Evolutionary conservation across 2,888 invertebrate species (phyloP).

Genomic region (Sinodicranocentrus sp.): DNA sequence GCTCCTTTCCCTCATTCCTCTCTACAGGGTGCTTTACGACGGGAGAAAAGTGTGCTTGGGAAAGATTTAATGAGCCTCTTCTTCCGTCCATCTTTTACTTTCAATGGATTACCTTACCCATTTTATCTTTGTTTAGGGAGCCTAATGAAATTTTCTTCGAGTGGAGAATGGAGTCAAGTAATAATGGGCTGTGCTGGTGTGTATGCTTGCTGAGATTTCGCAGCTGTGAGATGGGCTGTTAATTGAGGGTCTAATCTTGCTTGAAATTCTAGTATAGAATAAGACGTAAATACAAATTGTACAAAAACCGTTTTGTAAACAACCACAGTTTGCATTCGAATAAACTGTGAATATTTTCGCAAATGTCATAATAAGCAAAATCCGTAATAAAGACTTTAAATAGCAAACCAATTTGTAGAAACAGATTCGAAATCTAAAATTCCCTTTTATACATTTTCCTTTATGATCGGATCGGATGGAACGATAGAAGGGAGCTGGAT

Average conservation of each 20-base stretch:
- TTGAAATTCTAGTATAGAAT: too few species aligned
- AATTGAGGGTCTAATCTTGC: neutral
- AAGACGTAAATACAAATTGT: too few species aligned
- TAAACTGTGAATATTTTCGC: too few species aligned
- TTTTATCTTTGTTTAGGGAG: slow-evolving; percentile 25
- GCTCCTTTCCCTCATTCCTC: slow-evolving; percentile 23
- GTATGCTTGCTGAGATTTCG: slow-evolving; percentile 4
- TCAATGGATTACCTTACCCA: slow-evolving; percentile 21
- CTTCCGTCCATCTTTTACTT: slow-evolving; percentile 41
- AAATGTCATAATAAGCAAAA: too few species aligned
- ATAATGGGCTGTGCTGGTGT: slow-evolving; percentile 1
- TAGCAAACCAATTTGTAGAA: too few species aligned
- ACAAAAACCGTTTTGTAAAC: too few species aligned
- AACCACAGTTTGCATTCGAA: too few species aligned
- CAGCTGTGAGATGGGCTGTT: neutral
- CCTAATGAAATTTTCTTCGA: slow-evolving; percentile 44
- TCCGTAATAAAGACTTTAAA: too few species aligned
- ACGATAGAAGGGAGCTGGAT: slow-evolving; percentile 5
- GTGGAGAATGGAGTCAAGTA: slow-evolving; percentile 12
- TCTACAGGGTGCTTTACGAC: slow-evolving; percentile 47
- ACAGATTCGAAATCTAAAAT: too few species aligned
- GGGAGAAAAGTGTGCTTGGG: neutral
- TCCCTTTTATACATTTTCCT: too few species aligned
- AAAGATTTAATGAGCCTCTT: slow-evolving; percentile 53
- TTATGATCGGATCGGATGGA: slow-evolving; percentile 29